phyloP scores from a whole-genome alignment of 2,797 vertebrate genomes.

The Labeo calbasu region DNA sequence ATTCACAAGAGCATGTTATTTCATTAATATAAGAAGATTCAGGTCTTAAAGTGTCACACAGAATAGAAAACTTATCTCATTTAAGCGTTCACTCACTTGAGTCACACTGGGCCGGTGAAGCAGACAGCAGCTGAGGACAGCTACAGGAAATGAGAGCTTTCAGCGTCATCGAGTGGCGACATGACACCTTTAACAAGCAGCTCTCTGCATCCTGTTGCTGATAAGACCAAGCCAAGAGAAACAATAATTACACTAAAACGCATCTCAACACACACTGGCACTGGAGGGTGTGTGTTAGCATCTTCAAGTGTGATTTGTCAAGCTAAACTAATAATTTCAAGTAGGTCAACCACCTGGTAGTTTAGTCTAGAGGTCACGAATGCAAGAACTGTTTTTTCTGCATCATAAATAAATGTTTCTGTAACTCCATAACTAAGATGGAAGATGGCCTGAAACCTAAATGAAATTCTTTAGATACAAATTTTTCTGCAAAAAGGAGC shows the following conservation, averaged over 20 bases:
- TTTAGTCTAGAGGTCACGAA: background rate
- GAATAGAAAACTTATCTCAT: background rate
- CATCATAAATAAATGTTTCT: background rate
- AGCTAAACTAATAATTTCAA: background rate
- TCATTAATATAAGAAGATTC: background rate
- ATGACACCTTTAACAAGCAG: conserved; percentile 49
- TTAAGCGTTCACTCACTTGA: background rate
- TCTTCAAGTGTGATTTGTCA: background rate
- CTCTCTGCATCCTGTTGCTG: conserved; percentile 46
- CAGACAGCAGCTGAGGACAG: conserved; percentile 24
- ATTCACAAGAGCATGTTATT: background rate
- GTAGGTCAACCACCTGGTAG: background rate
- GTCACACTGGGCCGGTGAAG: background rate
- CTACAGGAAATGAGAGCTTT: conserved; percentile 48
- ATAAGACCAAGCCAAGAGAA: conserved; percentile 45
- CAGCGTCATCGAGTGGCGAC: conserved; percentile 36
- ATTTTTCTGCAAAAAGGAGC: background rate
- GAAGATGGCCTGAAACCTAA: background rate
- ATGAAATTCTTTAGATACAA: background rate
- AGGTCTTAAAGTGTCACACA: background rate
- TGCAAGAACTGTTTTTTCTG: background rate
- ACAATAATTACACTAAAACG: conserved; percentile 36
- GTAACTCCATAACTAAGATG: background rate
- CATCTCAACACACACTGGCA: conserved; percentile 6
- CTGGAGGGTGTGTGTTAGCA: background rate